These are phyloP conservation scores for Acrobasis suavella DNA, from an alignment of 2,888 invertebrate species.

Conservation along the genomic window DNA sequence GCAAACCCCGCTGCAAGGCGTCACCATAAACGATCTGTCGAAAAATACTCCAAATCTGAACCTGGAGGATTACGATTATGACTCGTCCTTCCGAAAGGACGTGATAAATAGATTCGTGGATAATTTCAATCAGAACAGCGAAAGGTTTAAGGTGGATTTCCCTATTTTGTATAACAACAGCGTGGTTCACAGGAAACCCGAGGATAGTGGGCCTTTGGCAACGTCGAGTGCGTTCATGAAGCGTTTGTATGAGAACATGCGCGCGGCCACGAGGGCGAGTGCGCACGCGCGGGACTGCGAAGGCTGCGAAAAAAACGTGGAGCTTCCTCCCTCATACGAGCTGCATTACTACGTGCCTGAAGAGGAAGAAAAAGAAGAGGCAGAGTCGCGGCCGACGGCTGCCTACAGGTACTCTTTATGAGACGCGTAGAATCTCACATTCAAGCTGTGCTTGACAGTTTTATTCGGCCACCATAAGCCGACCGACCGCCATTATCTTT, in stretches of 20 bases:
- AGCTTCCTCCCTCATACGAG: constrained; percentile 70
- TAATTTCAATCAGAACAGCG: constrained; percentile 67
- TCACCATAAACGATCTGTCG: constrained; percentile 39
- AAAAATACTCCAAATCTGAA: constrained; percentile 32
- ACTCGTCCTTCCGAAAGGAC: constrained; percentile 57
- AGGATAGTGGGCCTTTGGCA: constrained; percentile 48
- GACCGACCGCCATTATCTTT: too few species aligned
- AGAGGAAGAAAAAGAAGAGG: constrained; percentile 61
- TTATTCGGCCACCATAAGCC: too few species aligned
- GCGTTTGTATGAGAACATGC: constrained; percentile 44
- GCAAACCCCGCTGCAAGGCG: constrained; percentile 41
- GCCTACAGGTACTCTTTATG: constrained; percentile 48
- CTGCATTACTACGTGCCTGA: constrained; percentile 73
- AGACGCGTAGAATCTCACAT: constrained; percentile 25
- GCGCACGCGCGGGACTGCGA: constrained; percentile 40
- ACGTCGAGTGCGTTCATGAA: constrained; percentile 63
- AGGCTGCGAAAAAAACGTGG: constrained; percentile 58
- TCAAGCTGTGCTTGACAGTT: too few species aligned
- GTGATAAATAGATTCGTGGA: constrained; percentile 62
- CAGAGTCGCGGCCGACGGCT: constrained; percentile 41
- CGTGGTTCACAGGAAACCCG: constrained; percentile 51
- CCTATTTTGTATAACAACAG: constrained; percentile 69
- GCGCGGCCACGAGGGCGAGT: constrained; percentile 21
- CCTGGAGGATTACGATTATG: constrained; percentile 58
- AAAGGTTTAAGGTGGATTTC: constrained; percentile 62